These are phyloP conservation scores for Capromys pilorides DNA, from an alignment of 2,797 vertebrate species.

Conservation along the genomic window DNA sequence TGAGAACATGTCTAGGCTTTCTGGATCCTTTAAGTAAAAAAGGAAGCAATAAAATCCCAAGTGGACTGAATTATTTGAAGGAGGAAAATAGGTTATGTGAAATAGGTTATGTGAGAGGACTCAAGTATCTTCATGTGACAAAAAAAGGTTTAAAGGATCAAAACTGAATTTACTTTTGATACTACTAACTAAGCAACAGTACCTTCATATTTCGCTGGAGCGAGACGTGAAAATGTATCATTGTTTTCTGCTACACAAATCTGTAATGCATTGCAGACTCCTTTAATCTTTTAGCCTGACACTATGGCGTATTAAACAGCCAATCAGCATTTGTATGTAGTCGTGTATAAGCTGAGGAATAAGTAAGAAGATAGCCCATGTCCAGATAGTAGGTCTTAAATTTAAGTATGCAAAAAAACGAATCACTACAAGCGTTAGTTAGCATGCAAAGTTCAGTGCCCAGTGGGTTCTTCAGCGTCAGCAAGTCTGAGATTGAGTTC, in stretches of 20 bases:
- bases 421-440: not conserved
- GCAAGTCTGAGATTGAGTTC: not conserved
- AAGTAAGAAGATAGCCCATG: not conserved
- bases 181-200: not conserved
- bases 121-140: not conserved
- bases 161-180: not conserved
- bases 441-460: not conserved
- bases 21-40: not conserved
- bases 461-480: not conserved
- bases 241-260: not conserved
- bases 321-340: not conserved
- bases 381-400: not conserved
- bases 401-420: not conserved
- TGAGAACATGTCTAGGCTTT: slow-evolving; percentile 18
- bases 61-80: slow-evolving; percentile 18
- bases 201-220: not conserved
- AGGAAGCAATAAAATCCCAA: not conserved
- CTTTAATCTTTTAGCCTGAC: not conserved
- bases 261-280: not conserved
- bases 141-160: not conserved
- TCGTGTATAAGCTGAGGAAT: not conserved
- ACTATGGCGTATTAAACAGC: not conserved
- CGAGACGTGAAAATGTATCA: not conserved
- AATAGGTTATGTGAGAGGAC: not conserved
- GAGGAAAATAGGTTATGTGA: not conserved